Evolutionary conservation across 2,888 invertebrate genomes (phyloP), one percentile per base, ranked within the genome.

Genomic region (Tyria jacobaeae): DNA sequence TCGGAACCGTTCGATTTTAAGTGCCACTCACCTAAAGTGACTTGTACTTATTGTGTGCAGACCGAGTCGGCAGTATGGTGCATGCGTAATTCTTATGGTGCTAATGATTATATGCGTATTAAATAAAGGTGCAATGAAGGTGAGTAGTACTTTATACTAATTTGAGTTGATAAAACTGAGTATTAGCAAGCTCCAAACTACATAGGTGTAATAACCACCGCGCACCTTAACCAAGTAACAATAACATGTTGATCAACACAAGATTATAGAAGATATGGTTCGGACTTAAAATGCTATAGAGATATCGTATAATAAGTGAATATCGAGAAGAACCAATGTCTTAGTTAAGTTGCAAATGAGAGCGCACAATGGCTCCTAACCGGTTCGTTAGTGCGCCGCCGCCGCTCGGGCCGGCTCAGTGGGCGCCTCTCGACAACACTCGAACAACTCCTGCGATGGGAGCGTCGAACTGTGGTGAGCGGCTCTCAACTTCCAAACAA

Each of bases 331-430:
- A 25, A 34, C 51, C 34, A 44, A 57, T 44, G 44, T 59, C 68
- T 57, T 64, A 57, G 48, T 70, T 52, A 70, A 51, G 48, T 64
- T 68, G 60, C 60, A 55, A 53, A 65, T 58, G 62, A 58, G 65
- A 53, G 62, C 37, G 31, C 56, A 50, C 64, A 57, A 68, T 48
- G 14, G 58, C 24, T 44, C 34, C 37, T 53, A 27, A 25, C 35
- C 3, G 12, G 34, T 47, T 50, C 21, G 9, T 31, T 31, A 34
- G 41, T 0, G 14, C 6, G 21, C 25, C 3, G 35, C 35, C 17
- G 39, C n/a, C 17, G 17, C 6, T 10, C 41, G 17, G 41, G 25
- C 34, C 34, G 31, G 34, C 6, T 21, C 12, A 17, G 24, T 7
- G 31, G 7, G 17, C 3, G 34, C 44, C 34, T 15, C 48, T 37